Evolutionary conservation across 2,888 invertebrate species (phyloP), one percentile per base, ranked within the genome.

Genomic region (Aleiodes leptofemur): DNA sequence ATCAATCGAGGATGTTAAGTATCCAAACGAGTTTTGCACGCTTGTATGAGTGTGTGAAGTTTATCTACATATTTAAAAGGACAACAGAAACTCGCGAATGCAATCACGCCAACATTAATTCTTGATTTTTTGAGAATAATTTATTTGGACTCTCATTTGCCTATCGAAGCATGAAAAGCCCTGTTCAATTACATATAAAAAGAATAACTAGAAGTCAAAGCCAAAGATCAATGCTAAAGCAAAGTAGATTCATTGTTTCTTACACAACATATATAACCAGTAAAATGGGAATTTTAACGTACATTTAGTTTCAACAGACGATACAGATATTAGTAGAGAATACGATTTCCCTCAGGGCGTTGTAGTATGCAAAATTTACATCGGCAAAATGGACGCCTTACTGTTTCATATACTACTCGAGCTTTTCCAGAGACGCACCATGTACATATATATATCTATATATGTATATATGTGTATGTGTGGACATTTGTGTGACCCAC

Each of bases 391-490:
- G 72, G 64, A 72, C 64, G 72, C 66, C 57, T 59, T 71, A 31
- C 70, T 16, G 34, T 50, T 57, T 51, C 69, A 59, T 59, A 59
- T 59, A 70, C 51, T 53, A 53, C 53, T 69, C 69, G 70, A 74
- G 74, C 74, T 74, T 74, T 74, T 74, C 74, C 74, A 70, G 57
- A 75, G 71, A 72, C 57, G 57, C 56, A 64, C 64, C 43, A 51
- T 51, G 34, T 53, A 34, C 13, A 16, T 57, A 56, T 68, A 6
- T 31, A 55, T 57, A 29, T 4, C 7, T 23, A 23, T 23, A 23
- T 23, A 23, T 23, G 23, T 61, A 66, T n/a, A 13, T 48, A 72
- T 48, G 68, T 51, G 23, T 48, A 72, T 48, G 68, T 51, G 68
- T 68, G 50, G 31, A 51, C 51, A 51, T 68, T 50, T 31, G 51